Conservation (phyloP, 2,888 invertebrate species). For the Chrysopilus asiliformis region DNA sequence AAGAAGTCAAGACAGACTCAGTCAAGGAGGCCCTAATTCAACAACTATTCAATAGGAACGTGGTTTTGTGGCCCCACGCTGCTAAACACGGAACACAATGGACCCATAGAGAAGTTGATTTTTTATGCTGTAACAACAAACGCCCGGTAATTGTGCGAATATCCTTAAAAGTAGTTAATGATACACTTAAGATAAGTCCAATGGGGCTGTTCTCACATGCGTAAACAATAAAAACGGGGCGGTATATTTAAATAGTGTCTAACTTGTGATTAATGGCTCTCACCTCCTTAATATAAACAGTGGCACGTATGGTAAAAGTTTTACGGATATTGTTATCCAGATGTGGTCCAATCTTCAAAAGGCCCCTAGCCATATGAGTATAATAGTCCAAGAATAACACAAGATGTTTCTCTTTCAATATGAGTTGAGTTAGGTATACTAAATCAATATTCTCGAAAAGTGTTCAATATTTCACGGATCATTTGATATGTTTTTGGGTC, state of each 20-base stretch:
- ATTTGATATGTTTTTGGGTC: neutral
- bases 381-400: too few relatives aligned
- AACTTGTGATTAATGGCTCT: neutral
- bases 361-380: too few relatives aligned
- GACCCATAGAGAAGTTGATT: neutral
- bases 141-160: neutral
- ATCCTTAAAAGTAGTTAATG: neutral
- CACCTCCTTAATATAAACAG: too few relatives aligned
- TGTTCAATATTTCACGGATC: neutral
- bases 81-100: conserved; percentile 9
- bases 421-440: too few relatives aligned
- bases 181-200: neutral
- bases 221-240: neutral
- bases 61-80: conserved; percentile 2
- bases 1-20: neutral
- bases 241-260: neutral
- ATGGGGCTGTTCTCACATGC: neutral
- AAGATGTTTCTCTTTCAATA: too few relatives aligned
- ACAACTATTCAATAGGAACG: too few relatives aligned
- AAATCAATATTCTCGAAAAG: neutral
- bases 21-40: too few relatives aligned
- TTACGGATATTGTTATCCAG: too few relatives aligned
- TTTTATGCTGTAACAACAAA: neutral
- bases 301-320: too few relatives aligned
- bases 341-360: too few relatives aligned